Percentiles rank a stretch among this genome's conserved stretches.
phyloP scores from a whole-genome alignment of 2,888 invertebrate genomes.

The Protophormia terraenovae region DNA sequence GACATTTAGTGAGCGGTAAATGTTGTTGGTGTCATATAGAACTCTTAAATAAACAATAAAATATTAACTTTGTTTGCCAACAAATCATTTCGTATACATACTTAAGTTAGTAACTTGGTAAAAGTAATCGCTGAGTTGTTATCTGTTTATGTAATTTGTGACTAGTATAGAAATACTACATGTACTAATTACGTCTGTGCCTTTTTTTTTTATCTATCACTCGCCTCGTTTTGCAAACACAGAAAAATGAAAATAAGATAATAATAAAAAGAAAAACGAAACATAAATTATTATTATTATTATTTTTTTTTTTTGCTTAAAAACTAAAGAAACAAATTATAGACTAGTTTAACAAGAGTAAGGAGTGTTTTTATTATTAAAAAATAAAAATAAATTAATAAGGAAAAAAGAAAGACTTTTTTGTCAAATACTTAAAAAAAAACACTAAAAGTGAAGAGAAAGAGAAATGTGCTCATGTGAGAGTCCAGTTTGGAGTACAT shows the following conservation, averaged over 20 bases:
- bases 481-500: conserved; percentile 35
- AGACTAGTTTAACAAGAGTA: not conserved
- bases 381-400: conserved; percentile 10
- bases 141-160: conserved; percentile 12
- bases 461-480: conserved; percentile 55
- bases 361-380: not conserved
- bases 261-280: not conserved
- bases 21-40: too few species aligned
- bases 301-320: not conserved
- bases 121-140: not conserved
- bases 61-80: too few species aligned
- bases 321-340: not conserved
- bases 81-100: too few species aligned
- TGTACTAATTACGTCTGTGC: not conserved
- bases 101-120: not conserved
- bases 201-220: not conserved
- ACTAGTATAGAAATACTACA: not conserved
- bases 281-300: not conserved
- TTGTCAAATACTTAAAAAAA: not conserved
- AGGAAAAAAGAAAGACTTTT: not conserved
- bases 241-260: not conserved
- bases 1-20: too few species aligned
- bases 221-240: not conserved
- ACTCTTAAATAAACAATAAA: too few species aligned
- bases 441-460: not conserved